These are phyloP conservation scores for Amphimallon solstitiale DNA, from an alignment of 2,888 invertebrate species.

Conservation along the genomic window DNA sequence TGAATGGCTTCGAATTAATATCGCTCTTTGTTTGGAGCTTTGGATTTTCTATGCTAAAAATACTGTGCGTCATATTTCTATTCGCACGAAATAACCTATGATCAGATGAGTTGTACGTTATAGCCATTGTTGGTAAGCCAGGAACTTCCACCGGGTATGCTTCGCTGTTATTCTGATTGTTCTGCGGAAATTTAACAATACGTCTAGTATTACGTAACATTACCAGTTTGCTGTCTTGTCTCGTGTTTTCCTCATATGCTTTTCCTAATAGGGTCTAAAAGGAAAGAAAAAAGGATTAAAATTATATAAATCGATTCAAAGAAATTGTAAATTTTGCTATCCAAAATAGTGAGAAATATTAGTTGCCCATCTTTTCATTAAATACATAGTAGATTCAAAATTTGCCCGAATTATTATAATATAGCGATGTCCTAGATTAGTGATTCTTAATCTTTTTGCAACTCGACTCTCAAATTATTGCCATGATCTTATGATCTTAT, in stretches of 20 bases:
- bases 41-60: conserved; percentile 47
- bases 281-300: conserved; percentile 37
- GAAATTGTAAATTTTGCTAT: no score
- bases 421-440: no score
- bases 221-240: conserved; percentile 69
- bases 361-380: no score
- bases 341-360: no score
- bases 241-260: conserved; percentile 68
- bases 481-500: no score
- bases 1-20: conserved; percentile 30
- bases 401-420: no score
- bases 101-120: conserved; percentile 58
- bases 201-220: conserved; percentile 78
- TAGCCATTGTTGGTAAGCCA: conserved; percentile 60
- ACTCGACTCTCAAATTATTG: no score
- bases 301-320: no score
- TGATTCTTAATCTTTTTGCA: no score
- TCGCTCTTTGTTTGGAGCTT: conserved; percentile 36
- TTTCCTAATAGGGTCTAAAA: conserved; percentile 67
- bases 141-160: conserved; percentile 60
- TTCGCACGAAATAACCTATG: conserved; percentile 54
- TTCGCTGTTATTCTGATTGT: conserved; percentile 55
- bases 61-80: conserved; percentile 41
- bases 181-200: conserved; percentile 74
- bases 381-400: no score